Evolutionary conservation across 2,888 invertebrate species (phyloP), one percentile per base, ranked within the genome.

Genomic region (Limnephilus auricula): DNA sequence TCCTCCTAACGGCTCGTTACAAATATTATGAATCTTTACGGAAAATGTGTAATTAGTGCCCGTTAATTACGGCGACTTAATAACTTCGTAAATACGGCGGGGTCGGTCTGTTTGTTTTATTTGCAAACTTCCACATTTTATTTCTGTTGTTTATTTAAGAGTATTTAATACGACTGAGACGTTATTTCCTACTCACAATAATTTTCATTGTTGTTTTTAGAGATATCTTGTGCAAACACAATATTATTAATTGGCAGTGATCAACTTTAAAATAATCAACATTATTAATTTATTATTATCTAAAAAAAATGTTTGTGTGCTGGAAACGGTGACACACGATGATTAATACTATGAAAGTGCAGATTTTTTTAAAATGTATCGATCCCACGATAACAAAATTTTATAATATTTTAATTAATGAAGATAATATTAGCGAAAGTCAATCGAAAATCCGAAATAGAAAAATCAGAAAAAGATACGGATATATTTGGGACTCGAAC

Each of bases 1-100:
- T 83, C 50, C 82, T 84, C 83, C 34, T 85, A 83, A 90, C 90
- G 90, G 90, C 90, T 82, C 90, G 90, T 90, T 90, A 65, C 84
- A 78, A 85, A 37, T 37, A 90, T 84, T 84, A 87, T 31, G 87
- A 65, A 65, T 50, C 34, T 50, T 65, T 31, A 87, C 25, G 32
- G 31, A 65, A 87, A 87, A 50, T 65, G 30, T 65, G 87, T 87
- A 87, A 87, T 87, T 87, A 87, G 87, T 65, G 65, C 15, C 50
- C 65, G 87, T 65, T 50, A 87, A 87, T 87, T 65, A 87, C 87
- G 65, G 30, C 50, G 87, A 30, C 87, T 87, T 87, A 87, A 87
- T 84, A 84, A 84, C 32, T 34, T n/a, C 32, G 84, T 18, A 84
- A 37, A 84, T 84, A 84, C 25, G 25, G 65, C 65, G 18, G 65